phyloP scores from a whole-genome alignment of 2,797 vertebrate species.

The Sebastolobus alascanus region DNA sequence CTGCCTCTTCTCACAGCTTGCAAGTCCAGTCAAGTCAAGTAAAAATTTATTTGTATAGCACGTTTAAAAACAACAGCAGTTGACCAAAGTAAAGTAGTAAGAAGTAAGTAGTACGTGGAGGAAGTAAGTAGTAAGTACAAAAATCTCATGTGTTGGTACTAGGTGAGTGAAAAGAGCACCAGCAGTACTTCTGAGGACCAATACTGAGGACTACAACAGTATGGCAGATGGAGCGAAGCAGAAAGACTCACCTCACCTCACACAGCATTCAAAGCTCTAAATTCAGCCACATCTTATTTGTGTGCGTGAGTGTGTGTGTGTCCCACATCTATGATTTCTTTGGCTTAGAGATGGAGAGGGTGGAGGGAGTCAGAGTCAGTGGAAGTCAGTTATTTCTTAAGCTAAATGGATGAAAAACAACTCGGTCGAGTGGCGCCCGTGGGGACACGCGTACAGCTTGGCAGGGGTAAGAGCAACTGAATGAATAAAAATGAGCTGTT shows the following conservation, averaged over 20 bases:
- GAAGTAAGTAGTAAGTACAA: neutral
- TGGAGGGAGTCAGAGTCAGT: slow-evolving; percentile 5
- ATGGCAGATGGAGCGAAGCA: neutral
- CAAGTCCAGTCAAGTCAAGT: neutral
- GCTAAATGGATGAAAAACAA: slow-evolving; percentile 51
- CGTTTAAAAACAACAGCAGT: too few relatives aligned
- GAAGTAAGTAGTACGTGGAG: neutral
- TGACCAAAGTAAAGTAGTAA: too few relatives aligned
- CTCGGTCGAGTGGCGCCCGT: slow-evolving; percentile 4
- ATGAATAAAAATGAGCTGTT: slow-evolving; percentile 50
- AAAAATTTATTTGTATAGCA: too few relatives aligned
- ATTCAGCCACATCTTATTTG: neutral
- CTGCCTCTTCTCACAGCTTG: neutral
- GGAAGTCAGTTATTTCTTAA: slow-evolving; percentile 35
- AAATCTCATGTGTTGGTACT: neutral
- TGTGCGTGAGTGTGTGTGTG: neutral
- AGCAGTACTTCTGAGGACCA: neutral
- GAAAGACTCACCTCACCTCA: neutral
- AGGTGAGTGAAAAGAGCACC: neutral
- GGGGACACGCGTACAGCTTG: slow-evolving; percentile 15
- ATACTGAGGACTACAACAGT: neutral
- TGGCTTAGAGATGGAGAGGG: neutral
- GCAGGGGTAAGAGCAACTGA: slow-evolving; percentile 29
- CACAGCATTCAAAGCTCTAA: neutral
- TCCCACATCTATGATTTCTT: neutral